A percentile compares a stretch with the other conserved stretches of the same genome.
Evolutionary conservation across 35 echinoderm and acorn worm species (phyloP).

Genomic region (Eucidaris tribuloides): DNA sequence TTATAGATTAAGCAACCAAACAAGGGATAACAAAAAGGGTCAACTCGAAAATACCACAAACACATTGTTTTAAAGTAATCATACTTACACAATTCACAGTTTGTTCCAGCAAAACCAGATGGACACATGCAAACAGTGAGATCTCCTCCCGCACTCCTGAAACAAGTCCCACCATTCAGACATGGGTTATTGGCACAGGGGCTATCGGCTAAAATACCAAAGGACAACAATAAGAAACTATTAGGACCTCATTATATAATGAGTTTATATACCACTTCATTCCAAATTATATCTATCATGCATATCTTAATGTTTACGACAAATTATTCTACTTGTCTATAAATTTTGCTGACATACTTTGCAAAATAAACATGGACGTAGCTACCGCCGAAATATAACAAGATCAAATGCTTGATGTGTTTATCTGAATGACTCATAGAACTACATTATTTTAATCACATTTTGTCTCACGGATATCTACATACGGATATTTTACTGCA

Average conservation of each 20-base stretch:
- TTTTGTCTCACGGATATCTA: background rate
- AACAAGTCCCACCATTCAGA: slow-evolving; percentile 63
- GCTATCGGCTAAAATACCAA: slow-evolving; percentile 20
- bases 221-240: background rate
- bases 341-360: background rate
- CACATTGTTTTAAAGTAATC: too few relatives aligned
- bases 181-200: slow-evolving; percentile 61
- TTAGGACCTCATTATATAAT: background rate
- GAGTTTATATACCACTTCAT: background rate
- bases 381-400: background rate
- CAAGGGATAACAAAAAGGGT: too few relatives aligned
- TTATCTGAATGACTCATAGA: background rate
- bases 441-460: background rate
- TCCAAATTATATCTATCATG: background rate
- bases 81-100: too few relatives aligned
- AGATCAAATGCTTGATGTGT: background rate
- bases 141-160: slow-evolving; percentile 29
- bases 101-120: slow-evolving; percentile 55
- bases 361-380: background rate
- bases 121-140: slow-evolving; percentile 56
- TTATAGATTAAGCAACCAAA: too few relatives aligned
- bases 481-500: too few relatives aligned
- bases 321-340: background rate
- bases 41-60: too few relatives aligned
- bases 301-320: background rate